Conservation (phyloP, 2,113 vertebrate species). For the Hemibagrus wyckioides region DNA sequence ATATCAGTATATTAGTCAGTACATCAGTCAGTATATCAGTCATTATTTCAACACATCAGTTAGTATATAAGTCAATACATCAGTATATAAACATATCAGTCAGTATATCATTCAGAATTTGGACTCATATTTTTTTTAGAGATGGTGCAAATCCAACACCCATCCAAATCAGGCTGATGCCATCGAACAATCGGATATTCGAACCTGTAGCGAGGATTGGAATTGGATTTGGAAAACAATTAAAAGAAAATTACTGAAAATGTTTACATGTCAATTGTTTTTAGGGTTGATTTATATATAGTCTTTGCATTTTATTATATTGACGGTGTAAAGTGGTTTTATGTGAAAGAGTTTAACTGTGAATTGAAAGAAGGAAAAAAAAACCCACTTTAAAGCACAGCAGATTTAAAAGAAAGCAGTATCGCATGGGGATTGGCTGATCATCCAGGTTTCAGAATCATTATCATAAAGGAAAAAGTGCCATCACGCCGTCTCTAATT, state of each 20-base stretch:
- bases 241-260: not conserved
- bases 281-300: not conserved
- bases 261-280: not conserved
- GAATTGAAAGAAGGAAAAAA: not conserved
- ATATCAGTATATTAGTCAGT: not conserved
- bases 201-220: not conserved
- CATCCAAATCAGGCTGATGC: not conserved
- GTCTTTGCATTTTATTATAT: not conserved
- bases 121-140: not conserved
- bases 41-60: not conserved
- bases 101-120: not conserved
- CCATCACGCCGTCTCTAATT: not conserved
- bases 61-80: not conserved
- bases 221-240: not conserved
- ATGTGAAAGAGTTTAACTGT: not conserved
- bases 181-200: not conserved
- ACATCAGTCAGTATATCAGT: no score
- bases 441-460: not conserved
- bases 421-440: not conserved
- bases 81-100: not conserved
- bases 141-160: not conserved
- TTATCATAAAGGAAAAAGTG: not conserved
- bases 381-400: not conserved
- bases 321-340: not conserved
- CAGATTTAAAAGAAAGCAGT: not conserved